These are phyloP conservation scores for Brachyptera putata DNA, from an alignment of 2,888 invertebrate genomes.

Conservation along the genomic window DNA sequence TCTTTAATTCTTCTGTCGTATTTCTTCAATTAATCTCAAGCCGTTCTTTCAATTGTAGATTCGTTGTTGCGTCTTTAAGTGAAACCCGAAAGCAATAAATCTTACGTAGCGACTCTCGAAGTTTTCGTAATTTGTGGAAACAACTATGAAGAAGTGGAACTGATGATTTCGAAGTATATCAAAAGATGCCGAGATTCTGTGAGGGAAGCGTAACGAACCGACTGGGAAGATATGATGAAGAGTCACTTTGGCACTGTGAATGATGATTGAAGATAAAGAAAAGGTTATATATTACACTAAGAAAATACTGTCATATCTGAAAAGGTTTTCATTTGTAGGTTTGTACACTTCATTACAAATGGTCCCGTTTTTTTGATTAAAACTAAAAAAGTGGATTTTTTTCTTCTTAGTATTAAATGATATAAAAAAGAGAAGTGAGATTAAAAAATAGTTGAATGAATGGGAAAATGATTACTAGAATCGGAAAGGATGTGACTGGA, in stretches of 20 bases:
- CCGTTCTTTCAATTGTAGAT: too few species aligned
- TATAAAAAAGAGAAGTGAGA: background rate
- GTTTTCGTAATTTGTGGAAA: constrained; percentile 19
- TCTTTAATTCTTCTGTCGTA: too few species aligned
- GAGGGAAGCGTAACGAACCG: constrained; percentile 6
- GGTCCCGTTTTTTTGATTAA: background rate
- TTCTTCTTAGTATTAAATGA: too few species aligned
- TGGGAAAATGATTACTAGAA: background rate
- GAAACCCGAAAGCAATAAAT: constrained; percentile 18
- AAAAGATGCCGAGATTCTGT: constrained; percentile 10
- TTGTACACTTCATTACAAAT: background rate
- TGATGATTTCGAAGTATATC: constrained; percentile 9
- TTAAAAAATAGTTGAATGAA: background rate
- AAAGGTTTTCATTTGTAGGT: background rate
- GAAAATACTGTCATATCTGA: background rate
- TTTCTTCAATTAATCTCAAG: too few species aligned
- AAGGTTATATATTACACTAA: background rate
- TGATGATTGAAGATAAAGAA: constrained; percentile 17
- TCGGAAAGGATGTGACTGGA: too few species aligned
- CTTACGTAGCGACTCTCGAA: constrained; percentile 2
- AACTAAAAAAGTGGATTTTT: background rate
- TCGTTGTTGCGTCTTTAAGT: too few species aligned
- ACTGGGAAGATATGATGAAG: constrained; percentile 7
- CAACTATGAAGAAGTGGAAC: constrained; percentile 19
- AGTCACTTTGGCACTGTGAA: constrained; percentile 11